Percentiles rank a stretch among this genome's conserved stretches.
Conservation (phyloP, 2,888 invertebrate genomes). For the Tetragonula carbonaria region DNA sequence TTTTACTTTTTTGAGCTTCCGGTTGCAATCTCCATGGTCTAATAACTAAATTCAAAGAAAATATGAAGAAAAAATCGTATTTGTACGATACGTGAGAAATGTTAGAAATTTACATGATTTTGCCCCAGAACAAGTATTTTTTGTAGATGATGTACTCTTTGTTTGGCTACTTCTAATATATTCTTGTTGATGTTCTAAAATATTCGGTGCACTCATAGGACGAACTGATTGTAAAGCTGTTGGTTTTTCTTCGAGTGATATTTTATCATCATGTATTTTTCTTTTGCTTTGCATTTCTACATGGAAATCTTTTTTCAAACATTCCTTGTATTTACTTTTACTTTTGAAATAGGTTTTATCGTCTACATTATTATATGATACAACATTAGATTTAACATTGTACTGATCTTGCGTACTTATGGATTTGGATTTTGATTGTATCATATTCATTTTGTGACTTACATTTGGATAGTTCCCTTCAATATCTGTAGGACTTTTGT, state of each 20-base stretch:
- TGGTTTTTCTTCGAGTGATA: background rate
- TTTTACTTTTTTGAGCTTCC: constrained; percentile 75
- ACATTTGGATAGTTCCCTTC: constrained; percentile 4
- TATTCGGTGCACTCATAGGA: constrained; percentile 46
- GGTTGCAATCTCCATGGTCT: constrained; percentile 85
- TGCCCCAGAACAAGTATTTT: constrained; percentile 45
- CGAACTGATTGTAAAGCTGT: constrained; percentile 2
- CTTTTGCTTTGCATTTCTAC: background rate
- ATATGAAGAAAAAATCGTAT: background rate
- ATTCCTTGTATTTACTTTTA: background rate
- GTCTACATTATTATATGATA: constrained; percentile 6
- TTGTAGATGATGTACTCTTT: constrained; percentile 53
- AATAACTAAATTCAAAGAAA: constrained; percentile 85
- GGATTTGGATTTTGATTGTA: background rate
- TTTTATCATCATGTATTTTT: constrained; percentile 1
- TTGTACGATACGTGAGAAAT: background rate
- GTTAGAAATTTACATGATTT: constrained; percentile 76
- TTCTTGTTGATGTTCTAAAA: constrained; percentile 32
- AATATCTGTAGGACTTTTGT: constrained; percentile 32
- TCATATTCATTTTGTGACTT: constrained; percentile 20
- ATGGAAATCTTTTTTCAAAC: background rate
- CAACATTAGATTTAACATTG: constrained; percentile 14
- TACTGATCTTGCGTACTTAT: constrained; percentile 4
- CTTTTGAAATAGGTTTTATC: background rate
- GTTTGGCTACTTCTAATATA: constrained; percentile 22